These are phyloP conservation scores for Babyrousa celebensis DNA, from an alignment of 2,797 vertebrate species.

Conservation along the genomic window DNA sequence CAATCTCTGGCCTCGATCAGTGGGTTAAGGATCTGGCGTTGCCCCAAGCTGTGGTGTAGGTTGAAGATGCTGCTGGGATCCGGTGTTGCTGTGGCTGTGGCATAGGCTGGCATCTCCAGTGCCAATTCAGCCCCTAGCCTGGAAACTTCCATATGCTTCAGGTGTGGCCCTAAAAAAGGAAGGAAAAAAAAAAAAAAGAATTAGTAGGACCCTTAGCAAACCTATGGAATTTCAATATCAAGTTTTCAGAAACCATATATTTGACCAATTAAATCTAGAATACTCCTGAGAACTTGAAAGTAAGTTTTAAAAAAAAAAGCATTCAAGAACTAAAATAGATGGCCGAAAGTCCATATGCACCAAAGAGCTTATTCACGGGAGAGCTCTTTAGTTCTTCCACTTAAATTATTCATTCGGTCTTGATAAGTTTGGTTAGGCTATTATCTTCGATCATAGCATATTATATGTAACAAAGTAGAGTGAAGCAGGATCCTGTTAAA, in stretches of 20 bases:
- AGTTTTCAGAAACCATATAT: constrained; percentile 28
- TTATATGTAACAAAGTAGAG: constrained; percentile 38
- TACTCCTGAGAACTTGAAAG: constrained; percentile 47
- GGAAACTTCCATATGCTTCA: no score
- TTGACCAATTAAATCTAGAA: constrained; percentile 25
- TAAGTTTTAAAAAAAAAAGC: constrained; percentile 9
- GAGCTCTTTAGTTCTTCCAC: neutral
- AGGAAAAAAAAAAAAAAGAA: neutral
- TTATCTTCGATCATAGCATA: neutral
- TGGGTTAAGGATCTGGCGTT: no score
- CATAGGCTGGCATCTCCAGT: no score
- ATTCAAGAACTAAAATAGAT: constrained; percentile 35
- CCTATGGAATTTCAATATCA: neutral
- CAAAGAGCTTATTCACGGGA: constrained; percentile 16
- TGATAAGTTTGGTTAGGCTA: constrained; percentile 28
- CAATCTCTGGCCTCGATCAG: no score
- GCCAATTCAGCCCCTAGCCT: no score
- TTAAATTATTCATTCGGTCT: constrained; percentile 20
- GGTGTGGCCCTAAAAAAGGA: no score
- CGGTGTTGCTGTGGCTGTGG: no score
- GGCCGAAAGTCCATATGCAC: neutral
- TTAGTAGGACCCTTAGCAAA: constrained; percentile 49
- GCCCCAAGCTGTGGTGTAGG: no score
- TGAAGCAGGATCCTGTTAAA: neutral
- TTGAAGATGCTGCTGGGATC: no score